Evolutionary conservation across 2,797 vertebrate species (phyloP).

Genomic region (Sternotherus odoratus): DNA sequence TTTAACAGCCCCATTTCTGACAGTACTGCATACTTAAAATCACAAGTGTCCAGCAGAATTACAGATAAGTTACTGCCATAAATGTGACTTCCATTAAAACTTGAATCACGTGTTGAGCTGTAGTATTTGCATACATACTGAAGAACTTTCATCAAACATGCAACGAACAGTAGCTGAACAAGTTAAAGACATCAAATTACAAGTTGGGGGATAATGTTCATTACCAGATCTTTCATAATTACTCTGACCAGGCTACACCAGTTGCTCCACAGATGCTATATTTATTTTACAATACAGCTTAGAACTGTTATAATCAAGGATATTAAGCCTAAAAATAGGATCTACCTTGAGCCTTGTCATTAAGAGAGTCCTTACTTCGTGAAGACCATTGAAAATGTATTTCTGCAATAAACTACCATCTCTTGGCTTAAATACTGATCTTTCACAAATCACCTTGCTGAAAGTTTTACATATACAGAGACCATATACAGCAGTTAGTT

Average conservation of each 20-base stretch:
- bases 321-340: neutral
- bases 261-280: neutral
- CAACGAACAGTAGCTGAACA: neutral
- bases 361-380: neutral
- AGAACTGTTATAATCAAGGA: neutral
- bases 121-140: neutral
- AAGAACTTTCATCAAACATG: neutral
- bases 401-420: neutral
- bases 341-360: neutral
- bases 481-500: neutral
- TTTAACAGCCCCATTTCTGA: conserved; percentile 4
- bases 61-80: neutral
- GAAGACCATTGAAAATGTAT: neutral
- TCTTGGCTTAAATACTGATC: neutral
- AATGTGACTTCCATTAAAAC: neutral
- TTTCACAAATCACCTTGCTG: neutral
- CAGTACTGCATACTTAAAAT: neutral
- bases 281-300: neutral
- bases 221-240: neutral
- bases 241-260: neutral
- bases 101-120: neutral
- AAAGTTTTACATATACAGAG: neutral
- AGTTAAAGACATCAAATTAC: neutral
- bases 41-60: neutral
- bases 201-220: neutral